Percentiles rank a stretch among this genome's conserved stretches.
Evolutionary conservation across 35 echinoderm and acorn worm genomes (phyloP).

Genomic region (Diadema setosum): DNA sequence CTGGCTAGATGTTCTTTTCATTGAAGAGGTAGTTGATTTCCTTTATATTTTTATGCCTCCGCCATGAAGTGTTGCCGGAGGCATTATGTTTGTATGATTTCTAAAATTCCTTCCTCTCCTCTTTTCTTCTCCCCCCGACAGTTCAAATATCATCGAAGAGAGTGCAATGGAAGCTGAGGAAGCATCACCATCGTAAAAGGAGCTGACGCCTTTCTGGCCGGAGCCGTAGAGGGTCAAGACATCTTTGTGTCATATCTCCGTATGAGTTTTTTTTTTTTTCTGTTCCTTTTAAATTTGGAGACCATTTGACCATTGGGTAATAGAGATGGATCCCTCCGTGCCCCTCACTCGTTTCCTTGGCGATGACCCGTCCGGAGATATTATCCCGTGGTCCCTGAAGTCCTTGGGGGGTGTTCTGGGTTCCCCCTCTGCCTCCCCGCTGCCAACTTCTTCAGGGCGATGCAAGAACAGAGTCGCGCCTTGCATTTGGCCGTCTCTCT

Average conservation of each 20-base stretch:
- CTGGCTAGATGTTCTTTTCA: no score
- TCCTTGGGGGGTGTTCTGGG: no score
- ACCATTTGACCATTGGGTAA: neutral
- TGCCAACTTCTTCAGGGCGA: no score
- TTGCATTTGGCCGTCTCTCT: no score
- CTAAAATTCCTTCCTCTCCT: neutral
- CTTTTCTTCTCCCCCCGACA: neutral
- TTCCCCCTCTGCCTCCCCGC: no score
- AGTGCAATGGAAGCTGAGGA: slow-evolving; percentile 17
- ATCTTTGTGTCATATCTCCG: neutral
- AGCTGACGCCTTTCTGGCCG: neutral
- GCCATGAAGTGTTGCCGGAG: neutral
- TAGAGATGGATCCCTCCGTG: neutral
- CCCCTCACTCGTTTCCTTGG: no score
- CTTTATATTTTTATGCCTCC: neutral
- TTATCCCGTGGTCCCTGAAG: no score
- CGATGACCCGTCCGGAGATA: no score
- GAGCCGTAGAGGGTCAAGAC: neutral
- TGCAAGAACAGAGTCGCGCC: no score
- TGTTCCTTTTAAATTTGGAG: no score
- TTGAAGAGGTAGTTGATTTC: neutral
- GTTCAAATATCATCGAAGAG: neutral
- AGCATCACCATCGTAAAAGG: neutral
- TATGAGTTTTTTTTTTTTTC: neutral
- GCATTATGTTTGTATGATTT: neutral